phyloP scores from a whole-genome alignment of 2,113 vertebrate genomes.

The Opisthocomus hoazin region DNA sequence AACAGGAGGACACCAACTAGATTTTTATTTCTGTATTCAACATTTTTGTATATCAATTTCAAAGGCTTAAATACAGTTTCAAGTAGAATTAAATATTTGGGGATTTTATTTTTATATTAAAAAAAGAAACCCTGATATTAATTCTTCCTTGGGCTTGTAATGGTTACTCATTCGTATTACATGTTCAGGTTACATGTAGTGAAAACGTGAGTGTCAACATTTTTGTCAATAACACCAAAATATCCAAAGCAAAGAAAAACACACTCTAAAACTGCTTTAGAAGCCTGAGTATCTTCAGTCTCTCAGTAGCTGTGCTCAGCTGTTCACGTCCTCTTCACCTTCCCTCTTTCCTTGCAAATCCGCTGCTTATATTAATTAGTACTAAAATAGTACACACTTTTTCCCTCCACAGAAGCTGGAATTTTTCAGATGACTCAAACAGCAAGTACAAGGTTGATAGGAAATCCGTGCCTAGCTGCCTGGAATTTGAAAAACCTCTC shows the following conservation, averaged over 20 bases:
- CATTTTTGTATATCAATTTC: background rate
- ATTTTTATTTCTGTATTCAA: background rate
- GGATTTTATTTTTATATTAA: background rate
- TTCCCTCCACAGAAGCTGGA: accelerated
- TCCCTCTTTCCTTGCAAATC: background rate
- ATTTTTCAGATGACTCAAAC: background rate
- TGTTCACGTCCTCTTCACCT: background rate
- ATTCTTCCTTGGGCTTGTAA: background rate
- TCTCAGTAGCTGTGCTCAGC: background rate
- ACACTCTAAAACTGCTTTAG: background rate
- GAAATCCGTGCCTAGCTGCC: background rate
- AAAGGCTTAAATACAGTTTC: background rate
- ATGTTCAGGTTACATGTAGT: background rate
- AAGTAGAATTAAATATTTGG: background rate
- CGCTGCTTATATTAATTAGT: background rate
- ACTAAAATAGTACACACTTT: background rate
- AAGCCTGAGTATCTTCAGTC: background rate
- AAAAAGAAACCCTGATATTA: background rate
- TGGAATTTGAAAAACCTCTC: background rate
- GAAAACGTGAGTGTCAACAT: background rate
- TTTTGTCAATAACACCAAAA: background rate
- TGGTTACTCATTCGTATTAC: background rate
- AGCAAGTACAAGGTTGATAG: background rate
- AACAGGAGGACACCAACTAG: background rate
- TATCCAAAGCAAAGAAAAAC: background rate